These are phyloP conservation scores for Strigamia crassipes DNA, from an alignment of 2,888 invertebrate species.

Conservation along the genomic window DNA sequence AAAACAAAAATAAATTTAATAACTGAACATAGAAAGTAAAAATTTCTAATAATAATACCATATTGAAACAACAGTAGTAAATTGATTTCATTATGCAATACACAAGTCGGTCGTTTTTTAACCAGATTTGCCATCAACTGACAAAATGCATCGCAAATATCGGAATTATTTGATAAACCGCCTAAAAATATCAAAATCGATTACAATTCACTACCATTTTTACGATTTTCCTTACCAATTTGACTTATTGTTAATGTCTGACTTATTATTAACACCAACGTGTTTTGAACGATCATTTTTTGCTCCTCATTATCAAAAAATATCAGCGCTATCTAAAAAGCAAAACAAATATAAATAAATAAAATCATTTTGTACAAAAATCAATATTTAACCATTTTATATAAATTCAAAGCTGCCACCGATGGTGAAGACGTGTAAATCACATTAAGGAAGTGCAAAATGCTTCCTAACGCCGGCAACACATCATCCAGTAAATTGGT, in stretches of 20 bases:
- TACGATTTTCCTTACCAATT: neutral
- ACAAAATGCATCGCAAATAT: neutral
- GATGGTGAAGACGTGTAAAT: conserved; percentile 73
- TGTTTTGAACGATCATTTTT: neutral
- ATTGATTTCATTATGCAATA: neutral
- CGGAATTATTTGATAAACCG: conserved; percentile 12
- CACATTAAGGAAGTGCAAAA: conserved; percentile 70
- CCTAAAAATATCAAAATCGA: neutral
- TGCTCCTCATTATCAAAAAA: conserved; percentile 12
- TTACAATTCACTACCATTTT: neutral
- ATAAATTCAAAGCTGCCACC: conserved; percentile 71
- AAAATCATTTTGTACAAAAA: neutral
- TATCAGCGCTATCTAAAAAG: neutral
- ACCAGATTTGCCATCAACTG: neutral
- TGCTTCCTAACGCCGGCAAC: conserved; percentile 69
- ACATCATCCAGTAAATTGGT: conserved; percentile 73
- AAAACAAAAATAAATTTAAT: conserved; percentile 49
- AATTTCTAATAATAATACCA: neutral
- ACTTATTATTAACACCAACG: neutral
- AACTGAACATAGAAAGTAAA: neutral
- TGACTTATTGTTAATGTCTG: neutral
- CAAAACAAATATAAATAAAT: neutral
- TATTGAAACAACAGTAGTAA: neutral
- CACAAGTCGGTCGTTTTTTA: neutral
- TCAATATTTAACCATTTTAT: conserved; percentile 67